A percentile compares a stretch with the other conserved stretches of the same genome.
Evolutionary conservation across 2,113 vertebrate genomes (phyloP).

Genomic region (Shinisaurus crocodilurus): DNA sequence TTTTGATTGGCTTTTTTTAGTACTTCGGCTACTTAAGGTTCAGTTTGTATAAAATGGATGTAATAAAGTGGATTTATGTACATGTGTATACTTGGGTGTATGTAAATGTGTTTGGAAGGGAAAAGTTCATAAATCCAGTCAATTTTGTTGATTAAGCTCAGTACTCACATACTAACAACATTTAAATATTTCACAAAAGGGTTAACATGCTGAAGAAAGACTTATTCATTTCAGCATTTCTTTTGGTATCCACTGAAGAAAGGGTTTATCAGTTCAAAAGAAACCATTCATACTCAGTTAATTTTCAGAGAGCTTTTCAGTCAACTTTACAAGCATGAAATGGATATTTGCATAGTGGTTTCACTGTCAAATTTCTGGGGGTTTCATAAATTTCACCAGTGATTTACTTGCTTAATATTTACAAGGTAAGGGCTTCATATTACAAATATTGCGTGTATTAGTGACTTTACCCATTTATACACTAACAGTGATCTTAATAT

Average conservation of each 20-base stretch:
- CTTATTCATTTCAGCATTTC: conserved; percentile 44
- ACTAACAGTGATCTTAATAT: conserved; percentile 9
- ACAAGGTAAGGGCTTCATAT: not conserved
- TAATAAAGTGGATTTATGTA: conserved; percentile 73
- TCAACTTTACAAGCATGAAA: conserved; percentile 22
- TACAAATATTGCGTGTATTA: not conserved
- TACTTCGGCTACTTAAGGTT: conserved; percentile 63
- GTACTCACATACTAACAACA: conserved; percentile 38
- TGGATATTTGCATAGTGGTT: conserved; percentile 24
- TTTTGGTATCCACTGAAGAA: conserved; percentile 41
- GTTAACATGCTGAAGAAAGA: conserved; percentile 47
- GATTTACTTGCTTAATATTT: conserved; percentile 48
- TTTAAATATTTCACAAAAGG: conserved; percentile 61
- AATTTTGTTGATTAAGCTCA: conserved; percentile 65
- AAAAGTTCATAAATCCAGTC: conserved; percentile 68
- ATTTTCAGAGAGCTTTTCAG: conserved; percentile 50
- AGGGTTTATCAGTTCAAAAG: conserved; percentile 51
- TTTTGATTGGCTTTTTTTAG: conserved; percentile 71
- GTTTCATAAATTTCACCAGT: not conserved
- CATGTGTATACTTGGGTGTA: conserved; percentile 51
- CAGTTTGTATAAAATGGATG: conserved; percentile 66
- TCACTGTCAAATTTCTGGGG: conserved; percentile 24
- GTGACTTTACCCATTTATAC: not conserved
- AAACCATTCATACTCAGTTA: conserved; percentile 35
- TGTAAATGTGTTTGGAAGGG: conserved; percentile 64